A percentile compares a stretch with the other conserved stretches of the same genome.
These are phyloP conservation scores for Syritta pipiens DNA, from an alignment of 2,888 invertebrate species.

Conservation along the genomic window DNA sequence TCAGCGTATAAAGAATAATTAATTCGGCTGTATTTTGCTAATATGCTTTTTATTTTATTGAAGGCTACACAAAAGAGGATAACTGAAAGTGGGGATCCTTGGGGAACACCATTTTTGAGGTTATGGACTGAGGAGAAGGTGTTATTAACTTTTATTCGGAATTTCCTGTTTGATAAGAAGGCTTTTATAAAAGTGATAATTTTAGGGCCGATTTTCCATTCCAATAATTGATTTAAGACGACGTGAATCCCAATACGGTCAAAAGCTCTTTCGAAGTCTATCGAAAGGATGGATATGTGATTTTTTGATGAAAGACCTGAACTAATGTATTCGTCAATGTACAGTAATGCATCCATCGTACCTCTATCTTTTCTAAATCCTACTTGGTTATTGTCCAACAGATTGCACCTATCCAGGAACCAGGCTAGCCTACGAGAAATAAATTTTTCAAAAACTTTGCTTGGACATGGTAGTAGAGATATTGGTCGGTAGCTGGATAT, in stretches of 20 bases:
- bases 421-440: slow-evolving; percentile 22
- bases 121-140: background rate
- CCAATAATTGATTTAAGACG: background rate
- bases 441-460: slow-evolving; percentile 28
- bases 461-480: slow-evolving; percentile 24
- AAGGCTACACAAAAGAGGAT: slow-evolving; percentile 48
- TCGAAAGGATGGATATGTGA: background rate
- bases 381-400: slow-evolving; percentile 12
- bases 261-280: slow-evolving; percentile 12
- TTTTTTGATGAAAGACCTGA: background rate
- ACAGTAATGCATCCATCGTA: background rate
- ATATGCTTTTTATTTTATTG: slow-evolving; percentile 34
- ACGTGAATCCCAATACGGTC: slow-evolving; percentile 4
- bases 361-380: background rate
- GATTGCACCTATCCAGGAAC: slow-evolving; percentile 8
- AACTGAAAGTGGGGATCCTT: slow-evolving; percentile 43
- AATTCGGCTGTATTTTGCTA: background rate
- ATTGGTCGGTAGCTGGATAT: slow-evolving; percentile 28
- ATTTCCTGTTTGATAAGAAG: slow-evolving; percentile 33
- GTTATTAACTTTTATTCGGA: slow-evolving; percentile 22
- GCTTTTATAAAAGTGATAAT: slow-evolving; percentile 22
- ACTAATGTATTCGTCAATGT: background rate
- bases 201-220: slow-evolving; percentile 26
- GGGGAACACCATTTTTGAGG: background rate
- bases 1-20: slow-evolving; percentile 6